Conservation (phyloP, 2,888 invertebrate genomes). For the Drymonia ruficornis region DNA sequence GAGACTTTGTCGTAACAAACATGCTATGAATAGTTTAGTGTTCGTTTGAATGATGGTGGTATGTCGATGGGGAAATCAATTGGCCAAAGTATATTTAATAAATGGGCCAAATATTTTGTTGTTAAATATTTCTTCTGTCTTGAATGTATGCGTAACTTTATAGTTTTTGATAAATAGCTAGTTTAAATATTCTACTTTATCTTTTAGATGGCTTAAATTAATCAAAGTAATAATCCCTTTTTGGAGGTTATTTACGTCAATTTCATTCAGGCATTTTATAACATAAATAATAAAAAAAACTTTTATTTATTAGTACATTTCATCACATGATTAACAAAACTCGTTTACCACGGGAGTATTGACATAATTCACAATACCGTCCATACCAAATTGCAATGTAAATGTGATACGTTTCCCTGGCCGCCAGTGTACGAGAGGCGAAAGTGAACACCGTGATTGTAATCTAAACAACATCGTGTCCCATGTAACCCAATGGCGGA, state of each 20-base stretch:
- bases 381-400: no score
- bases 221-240: no score
- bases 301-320: not conserved
- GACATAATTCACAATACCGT: not conserved
- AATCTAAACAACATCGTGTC: constrained; percentile 39
- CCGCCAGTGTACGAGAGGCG: constrained; percentile 49
- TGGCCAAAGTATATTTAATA: no score
- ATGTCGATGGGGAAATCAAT: not conserved
- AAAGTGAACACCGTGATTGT: constrained; percentile 42
- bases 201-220: no score
- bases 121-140: not conserved
- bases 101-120: not conserved
- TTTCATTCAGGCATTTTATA: no score
- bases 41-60: constrained; percentile 4
- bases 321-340: not conserved
- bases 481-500: constrained; percentile 35
- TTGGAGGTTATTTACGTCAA: no score
- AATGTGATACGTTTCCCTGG: constrained; percentile 13
- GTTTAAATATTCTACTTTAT: no score
- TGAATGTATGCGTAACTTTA: not conserved
- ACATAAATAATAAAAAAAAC: no score
- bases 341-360: not conserved
- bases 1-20: constrained; percentile 8
- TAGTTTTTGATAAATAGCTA: not conserved
- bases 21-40: constrained; percentile 2